Evolutionary conservation across 2,797 vertebrate species (phyloP).

Genomic region (Gymnocypris eckloni): DNA sequence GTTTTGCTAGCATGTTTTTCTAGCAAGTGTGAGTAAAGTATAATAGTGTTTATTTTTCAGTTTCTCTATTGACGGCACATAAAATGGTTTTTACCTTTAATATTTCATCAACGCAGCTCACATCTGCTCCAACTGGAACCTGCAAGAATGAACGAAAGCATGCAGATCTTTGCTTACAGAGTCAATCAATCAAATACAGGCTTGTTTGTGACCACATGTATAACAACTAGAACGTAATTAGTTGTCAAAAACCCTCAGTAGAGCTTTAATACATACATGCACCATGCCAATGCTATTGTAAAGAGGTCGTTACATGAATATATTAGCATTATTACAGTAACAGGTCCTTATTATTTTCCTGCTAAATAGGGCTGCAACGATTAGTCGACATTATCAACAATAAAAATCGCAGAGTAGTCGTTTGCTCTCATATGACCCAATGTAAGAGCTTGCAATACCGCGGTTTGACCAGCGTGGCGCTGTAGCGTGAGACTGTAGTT

Average conservation of each 20-base stretch:
- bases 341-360: neutral
- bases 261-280: neutral
- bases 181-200: neutral
- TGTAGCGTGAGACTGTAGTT: no score
- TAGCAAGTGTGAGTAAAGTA: neutral
- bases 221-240: neutral
- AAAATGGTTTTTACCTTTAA: slow-evolving; percentile 87
- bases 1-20: neutral
- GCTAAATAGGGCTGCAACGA: no score
- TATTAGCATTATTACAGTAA: neutral
- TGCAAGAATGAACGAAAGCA: slow-evolving; percentile 69
- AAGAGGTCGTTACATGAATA: neutral
- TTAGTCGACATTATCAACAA: no score
- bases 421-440: no score
- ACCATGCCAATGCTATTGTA: neutral
- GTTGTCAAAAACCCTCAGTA: neutral
- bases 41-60: neutral
- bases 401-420: no score
- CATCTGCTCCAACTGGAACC: slow-evolving; percentile 90
- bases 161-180: neutral
- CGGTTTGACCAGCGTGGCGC: no score
- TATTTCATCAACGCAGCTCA: slow-evolving; percentile 98
- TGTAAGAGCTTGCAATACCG: no score
- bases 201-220: neutral
- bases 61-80: neutral